phyloP scores from a whole-genome alignment of 1,140 invertebrate species.

The Drosophila parabipectinata region DNA sequence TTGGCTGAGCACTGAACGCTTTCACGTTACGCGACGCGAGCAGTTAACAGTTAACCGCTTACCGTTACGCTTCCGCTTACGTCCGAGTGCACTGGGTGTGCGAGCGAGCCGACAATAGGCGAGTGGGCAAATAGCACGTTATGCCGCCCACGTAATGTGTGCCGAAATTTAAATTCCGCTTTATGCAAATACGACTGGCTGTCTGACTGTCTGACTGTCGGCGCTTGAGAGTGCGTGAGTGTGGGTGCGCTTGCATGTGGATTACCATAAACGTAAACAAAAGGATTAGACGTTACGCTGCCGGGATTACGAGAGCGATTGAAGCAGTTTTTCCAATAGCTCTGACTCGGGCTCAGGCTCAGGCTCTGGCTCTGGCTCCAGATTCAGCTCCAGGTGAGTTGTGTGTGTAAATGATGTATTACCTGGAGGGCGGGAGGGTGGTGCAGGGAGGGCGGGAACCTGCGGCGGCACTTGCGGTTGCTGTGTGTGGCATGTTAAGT shows the following conservation, averaged over 20 bases:
- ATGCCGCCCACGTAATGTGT: constrained; percentile 77
- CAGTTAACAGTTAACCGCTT: constrained; percentile 32
- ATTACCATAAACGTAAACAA: constrained; percentile 80
- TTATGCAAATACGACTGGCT: constrained; percentile 54
- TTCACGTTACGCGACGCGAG: constrained; percentile 51
- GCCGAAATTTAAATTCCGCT: constrained; percentile 78
- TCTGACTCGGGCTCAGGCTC: not conserved
- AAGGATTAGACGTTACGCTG: constrained; percentile 56
- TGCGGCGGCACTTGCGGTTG: constrained; percentile 68
- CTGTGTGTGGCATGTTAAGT: constrained; percentile 78
- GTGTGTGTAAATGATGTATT: constrained; percentile 71
- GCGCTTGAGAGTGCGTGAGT: constrained; percentile 16
- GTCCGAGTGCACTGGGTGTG: not conserved
- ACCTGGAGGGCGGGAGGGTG: constrained; percentile 22
- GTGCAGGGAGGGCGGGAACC: constrained; percentile 9
- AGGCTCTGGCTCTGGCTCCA: not conserved
- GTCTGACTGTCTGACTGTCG: constrained; percentile 5
- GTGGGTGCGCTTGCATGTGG: constrained; percentile 24
- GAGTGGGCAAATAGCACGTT: constrained; percentile 57
- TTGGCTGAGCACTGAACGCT: constrained; percentile 23
- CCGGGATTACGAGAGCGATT: constrained; percentile 49
- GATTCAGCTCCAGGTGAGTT: constrained; percentile 54
- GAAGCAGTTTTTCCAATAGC: constrained; percentile 27
- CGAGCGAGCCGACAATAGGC: constrained; percentile 60
- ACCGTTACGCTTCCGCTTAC: constrained; percentile 64